Evolutionary conservation across 1,140 invertebrate genomes (phyloP).

Genomic region (Grapholita molesta): DNA sequence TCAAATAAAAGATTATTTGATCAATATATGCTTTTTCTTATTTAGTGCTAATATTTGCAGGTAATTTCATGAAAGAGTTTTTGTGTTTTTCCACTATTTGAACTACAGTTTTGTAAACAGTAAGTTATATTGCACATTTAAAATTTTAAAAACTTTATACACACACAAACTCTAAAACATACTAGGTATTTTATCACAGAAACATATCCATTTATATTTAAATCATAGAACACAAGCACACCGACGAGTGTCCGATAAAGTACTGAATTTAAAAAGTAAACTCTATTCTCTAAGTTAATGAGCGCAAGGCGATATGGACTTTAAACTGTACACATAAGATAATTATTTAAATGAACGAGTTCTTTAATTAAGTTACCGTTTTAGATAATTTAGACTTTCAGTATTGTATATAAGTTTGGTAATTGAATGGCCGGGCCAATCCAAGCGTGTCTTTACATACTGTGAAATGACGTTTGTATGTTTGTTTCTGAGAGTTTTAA

Average conservation of each 20-base stretch:
- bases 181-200: too few species aligned
- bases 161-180: too few species aligned
- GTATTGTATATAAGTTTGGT: background rate
- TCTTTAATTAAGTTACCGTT: background rate
- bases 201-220: background rate
- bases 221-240: background rate
- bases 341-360: background rate
- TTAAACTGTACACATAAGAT: background rate
- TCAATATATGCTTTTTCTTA: too few species aligned
- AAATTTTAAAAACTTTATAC: too few species aligned
- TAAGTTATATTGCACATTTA: too few species aligned
- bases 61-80: too few species aligned
- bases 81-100: too few species aligned
- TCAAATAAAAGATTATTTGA: too few species aligned
- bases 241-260: background rate
- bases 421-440: background rate
- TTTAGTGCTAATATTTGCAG: too few species aligned
- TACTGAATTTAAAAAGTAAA: constrained; percentile 13
- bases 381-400: background rate
- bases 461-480: background rate
- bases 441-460: too few species aligned
- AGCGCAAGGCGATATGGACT: background rate
- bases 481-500: background rate
- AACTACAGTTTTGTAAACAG: too few species aligned
- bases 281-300: background rate